Conservation (phyloP, 2,113 vertebrate species). For the Atrichornis clamosus region DNA sequence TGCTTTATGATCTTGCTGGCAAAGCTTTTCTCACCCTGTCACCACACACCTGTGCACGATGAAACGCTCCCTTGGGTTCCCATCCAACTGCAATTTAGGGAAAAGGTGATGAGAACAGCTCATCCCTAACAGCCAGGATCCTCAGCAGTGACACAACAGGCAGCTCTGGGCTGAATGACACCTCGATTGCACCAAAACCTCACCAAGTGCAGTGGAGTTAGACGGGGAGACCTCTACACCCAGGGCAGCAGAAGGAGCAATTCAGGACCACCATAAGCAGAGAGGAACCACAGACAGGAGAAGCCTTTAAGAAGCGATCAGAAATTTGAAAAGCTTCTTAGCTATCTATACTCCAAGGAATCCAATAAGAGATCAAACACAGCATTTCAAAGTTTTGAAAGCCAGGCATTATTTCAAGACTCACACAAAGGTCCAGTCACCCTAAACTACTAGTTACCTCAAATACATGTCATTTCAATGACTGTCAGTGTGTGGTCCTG, state of each 20-base stretch:
- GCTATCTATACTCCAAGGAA: not conserved
- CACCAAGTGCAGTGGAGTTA: not conserved
- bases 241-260: not conserved
- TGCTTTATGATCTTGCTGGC: not conserved
- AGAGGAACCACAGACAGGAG: not conserved
- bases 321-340: not conserved
- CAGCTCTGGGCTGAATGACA: not conserved
- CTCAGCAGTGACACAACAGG: not conserved
- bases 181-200: not conserved
- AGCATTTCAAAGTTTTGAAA: not conserved
- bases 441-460: not conserved
- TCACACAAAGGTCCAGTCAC: not conserved
- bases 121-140: not conserved
- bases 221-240: not conserved
- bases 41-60: not conserved
- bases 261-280: not conserved
- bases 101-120: not conserved
- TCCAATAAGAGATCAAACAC: not conserved
- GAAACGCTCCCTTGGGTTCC: not conserved
- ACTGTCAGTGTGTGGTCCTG: not conserved
- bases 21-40: not conserved
- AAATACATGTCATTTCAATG: not conserved
- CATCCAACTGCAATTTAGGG: not conserved
- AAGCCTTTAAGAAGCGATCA: not conserved
- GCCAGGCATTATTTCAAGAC: not conserved